Base-by-base conservation (phyloP, 2,113 vertebrate genomes). In the Dromaius novaehollandiae region DNA sequence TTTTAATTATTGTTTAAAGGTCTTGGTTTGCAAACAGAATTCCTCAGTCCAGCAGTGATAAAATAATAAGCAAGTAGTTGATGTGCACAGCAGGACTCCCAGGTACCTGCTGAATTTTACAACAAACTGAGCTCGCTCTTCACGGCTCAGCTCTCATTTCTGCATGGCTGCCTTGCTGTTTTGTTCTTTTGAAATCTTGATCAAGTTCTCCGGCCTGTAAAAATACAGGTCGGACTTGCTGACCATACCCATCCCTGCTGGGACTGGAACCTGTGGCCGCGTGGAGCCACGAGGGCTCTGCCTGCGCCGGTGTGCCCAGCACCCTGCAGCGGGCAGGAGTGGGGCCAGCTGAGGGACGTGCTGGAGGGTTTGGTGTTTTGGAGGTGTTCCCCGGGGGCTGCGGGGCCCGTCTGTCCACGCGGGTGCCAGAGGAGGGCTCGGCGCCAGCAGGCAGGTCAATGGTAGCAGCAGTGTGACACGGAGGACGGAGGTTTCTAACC, bases 111-210 rank as follows among this genome's bases (percentile, higher is more conserved):
- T 78, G 66, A 9, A 7, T 60, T 61, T 89, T 44, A 25, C 71
- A 66, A 8, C 66, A 86, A 65, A 38, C 26, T 3, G 0, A 64
- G 48, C 66, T 42, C 6, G 0, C 83, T 58, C 19, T 13, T 82
- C 34, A 11, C 34, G 36, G 66, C 73, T 61, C 40, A 15, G 74
- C 46, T 91, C 66, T 77, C 0, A 9, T 77, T 89, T 55, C 78
- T 0, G 0, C 36, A 3, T 1, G 9, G 61, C 44, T 63, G 50
- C 26, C 34, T 76, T 42, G 58, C 69, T 13, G 24, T 4, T 63
- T 93, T 76, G 51, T 56, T 71, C 42, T n/a, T 84, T 48, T 42
- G 60, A 77, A 83, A 80, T 38, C 82, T 53, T 64, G 34, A 21
- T 69, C 6, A 60, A 77, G 55, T 44, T 77, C 58, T 68, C 58